These are phyloP conservation scores for Pogonophryne albipinna DNA, from an alignment of 2,797 vertebrate species.

Conservation along the genomic window DNA sequence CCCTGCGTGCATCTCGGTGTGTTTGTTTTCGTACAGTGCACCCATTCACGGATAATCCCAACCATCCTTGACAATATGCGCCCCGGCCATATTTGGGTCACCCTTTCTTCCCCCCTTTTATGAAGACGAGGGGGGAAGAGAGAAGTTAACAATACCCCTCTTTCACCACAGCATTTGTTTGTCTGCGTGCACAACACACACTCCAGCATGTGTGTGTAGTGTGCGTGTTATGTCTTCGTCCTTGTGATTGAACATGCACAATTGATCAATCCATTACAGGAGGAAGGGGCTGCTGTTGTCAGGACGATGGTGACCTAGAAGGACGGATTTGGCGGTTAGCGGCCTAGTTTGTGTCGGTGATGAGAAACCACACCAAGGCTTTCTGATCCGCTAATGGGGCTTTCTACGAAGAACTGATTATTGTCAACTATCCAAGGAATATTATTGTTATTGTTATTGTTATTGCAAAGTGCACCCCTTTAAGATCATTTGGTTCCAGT, in stretches of 20 bases:
- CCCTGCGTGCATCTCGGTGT: background rate
- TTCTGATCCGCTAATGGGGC: constrained; percentile 14
- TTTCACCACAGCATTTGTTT: constrained; percentile 64
- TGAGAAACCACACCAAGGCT: constrained; percentile 19
- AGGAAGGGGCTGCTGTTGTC: constrained; percentile 20
- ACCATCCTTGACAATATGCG: constrained; percentile 55
- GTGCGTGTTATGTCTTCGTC: constrained; percentile 54
- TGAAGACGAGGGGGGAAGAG: constrained; percentile 43
- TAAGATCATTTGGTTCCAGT: too few relatives aligned
- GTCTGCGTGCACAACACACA: constrained; percentile 34
- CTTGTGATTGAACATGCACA: constrained; percentile 56
- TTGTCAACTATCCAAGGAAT: background rate
- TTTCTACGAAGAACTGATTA: background rate
- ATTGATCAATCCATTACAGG: constrained; percentile 57
- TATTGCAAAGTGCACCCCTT: background rate
- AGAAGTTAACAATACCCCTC: constrained; percentile 67
- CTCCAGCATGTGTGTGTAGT: constrained; percentile 23
- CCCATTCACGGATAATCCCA: constrained; percentile 51
- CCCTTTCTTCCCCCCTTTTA: constrained; percentile 61
- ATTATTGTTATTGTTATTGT: background rate
- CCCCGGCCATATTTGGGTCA: constrained; percentile 75
- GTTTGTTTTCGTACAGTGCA: constrained; percentile 37
- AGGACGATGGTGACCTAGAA: constrained; percentile 50
- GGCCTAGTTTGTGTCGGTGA: constrained; percentile 40
- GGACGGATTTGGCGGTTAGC: constrained; percentile 40